Evolutionary conservation across 30 jellyfish, hydroid and myxozoan genomes (phyloP).

Genomic region (Mastigias papua): DNA sequence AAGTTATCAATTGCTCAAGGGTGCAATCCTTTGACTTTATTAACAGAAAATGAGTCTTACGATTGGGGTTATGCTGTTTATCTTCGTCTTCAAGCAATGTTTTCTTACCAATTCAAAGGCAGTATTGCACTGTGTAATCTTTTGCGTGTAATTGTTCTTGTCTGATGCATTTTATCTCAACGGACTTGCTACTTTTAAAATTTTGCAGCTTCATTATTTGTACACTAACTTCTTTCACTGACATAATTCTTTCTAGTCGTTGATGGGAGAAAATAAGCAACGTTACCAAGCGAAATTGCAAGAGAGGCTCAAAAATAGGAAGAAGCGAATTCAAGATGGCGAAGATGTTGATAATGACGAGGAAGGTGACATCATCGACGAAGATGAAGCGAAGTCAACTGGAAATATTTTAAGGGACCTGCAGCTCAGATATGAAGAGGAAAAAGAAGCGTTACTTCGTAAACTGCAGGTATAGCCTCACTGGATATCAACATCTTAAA

Average conservation of each 20-base stretch:
- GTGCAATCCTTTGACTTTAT: no score
- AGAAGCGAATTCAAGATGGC: conserved; percentile 84
- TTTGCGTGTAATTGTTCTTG: no score
- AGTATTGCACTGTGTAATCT: no score
- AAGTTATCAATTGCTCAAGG: no score
- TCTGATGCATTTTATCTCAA: no score
- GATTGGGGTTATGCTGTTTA: no score
- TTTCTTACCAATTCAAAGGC: no score
- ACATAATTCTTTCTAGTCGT: conserved; percentile 58
- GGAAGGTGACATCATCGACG: conserved; percentile 57
- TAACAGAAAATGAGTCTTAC: no score
- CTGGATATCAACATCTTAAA: background rate
- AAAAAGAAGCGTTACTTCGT: conserved; percentile 85
- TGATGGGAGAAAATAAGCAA: conserved; percentile 92
- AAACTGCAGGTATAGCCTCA: conserved; percentile 80
- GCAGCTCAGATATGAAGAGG: conserved; percentile 89
- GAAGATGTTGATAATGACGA: conserved; percentile 89
- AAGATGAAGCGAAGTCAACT: conserved; percentile 60
- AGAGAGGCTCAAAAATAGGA: conserved; percentile 87
- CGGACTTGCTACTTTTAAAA: no score
- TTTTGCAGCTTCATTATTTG: no score
- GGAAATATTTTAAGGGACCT: conserved; percentile 87
- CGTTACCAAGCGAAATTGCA: conserved; percentile 78
- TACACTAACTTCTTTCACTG: no score
- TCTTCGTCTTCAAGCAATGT: no score